Evolutionary conservation across 2,113 vertebrate genomes (phyloP).

Genomic region (Vombatus ursinus): DNA sequence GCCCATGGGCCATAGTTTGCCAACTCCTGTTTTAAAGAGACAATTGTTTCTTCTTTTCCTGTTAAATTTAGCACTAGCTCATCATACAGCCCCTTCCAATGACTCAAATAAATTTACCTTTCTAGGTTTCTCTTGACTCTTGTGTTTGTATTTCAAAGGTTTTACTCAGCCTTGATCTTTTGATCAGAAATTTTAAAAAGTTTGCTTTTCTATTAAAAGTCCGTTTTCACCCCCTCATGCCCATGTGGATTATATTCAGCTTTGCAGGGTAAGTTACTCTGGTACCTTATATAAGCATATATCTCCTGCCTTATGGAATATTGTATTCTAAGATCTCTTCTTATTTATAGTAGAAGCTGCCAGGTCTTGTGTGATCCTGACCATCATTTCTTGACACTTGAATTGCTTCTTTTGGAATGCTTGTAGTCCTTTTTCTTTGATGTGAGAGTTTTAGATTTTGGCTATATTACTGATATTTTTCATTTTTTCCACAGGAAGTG

Average conservation of each 20-base stretch:
- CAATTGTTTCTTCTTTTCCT: not conserved
- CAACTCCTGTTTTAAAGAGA: not conserved
- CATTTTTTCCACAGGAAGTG: too few relatives aligned
- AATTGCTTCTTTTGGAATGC: not conserved
- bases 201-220: not conserved
- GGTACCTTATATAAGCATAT: not conserved
- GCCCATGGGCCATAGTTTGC: not conserved
- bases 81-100: not conserved
- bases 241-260: not conserved
- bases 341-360: not conserved
- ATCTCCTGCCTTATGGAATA: not conserved
- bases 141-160: not conserved
- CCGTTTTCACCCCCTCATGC: not conserved
- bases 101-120: not conserved
- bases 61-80: not conserved
- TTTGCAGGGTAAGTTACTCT: not conserved
- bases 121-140: not conserved
- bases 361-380: not conserved
- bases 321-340: not conserved
- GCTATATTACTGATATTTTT: not conserved
- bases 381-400: not conserved
- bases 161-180: not conserved
- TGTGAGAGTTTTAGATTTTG: not conserved
- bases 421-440: not conserved
- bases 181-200: not conserved